Base-by-base conservation (phyloP, 2,797 vertebrate species). In the Diceros bicornis region DNA sequence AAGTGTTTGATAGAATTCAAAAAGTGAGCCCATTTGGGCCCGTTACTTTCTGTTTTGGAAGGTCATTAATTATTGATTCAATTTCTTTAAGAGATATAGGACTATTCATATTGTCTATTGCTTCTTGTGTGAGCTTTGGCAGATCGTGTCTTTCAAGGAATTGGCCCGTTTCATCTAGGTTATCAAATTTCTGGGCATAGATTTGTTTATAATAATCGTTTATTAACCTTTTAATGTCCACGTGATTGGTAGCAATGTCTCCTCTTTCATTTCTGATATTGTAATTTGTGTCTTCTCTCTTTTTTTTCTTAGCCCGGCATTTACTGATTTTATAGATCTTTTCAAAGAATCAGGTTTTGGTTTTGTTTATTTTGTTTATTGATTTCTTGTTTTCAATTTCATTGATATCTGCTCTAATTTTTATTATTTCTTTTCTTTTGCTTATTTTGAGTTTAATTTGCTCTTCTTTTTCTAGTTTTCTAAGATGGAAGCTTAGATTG, bases 331-430 rank as follows among this genome's bases (percentile, higher is more conserved):
- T 37, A 85, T 59, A 81, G n/a, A 68, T 77, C 20, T 89, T 94
- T 94, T 55, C 41, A 75, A 55, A 64, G 25, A 88, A 66, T 68
- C n/a, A 71, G 18, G 14, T 88, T 96, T 88, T 69, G 59, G 14
- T 87, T 87, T 83, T 29, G 27, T 95, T 79, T 23, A 62, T 81
- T 93, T 93, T 85, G 52, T 86, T 16, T 37, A 9, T 77, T 93
- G 20, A 68, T 82, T 91, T 87, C 23, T 68, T 34, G 5, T 92
- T 83, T 96, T 69, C 17, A 74, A n/a, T 96, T 96, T 96, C 27
- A 82, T 59, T 82, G 57, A 69, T 88, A 69, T 62, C 34, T 82
- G 37, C 14, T 92, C n/a, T 83, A 41, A 69, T 88, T 92, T 75
- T 87, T 75, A 61, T 81, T 41, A 5, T 41, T 41, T 41, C 41